Conservation (phyloP, 64 coral and sea anemone species). For the Actinia equina region DNA sequence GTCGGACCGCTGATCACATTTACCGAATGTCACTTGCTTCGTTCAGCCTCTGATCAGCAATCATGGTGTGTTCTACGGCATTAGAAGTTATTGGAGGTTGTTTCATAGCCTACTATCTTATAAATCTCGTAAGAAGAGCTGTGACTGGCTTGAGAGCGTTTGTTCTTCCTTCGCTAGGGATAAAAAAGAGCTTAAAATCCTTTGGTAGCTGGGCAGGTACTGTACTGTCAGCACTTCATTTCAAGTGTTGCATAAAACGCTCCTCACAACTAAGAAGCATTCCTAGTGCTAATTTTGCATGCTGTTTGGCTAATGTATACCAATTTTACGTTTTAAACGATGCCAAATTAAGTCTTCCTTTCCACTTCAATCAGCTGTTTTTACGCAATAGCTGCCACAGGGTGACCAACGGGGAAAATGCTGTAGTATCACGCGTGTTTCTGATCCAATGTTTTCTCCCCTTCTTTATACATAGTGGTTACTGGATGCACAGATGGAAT, state of each 20-base stretch:
- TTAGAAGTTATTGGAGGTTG: constrained; percentile 40
- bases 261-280: too few relatives aligned
- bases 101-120: constrained; percentile 61
- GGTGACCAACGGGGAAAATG: not conserved
- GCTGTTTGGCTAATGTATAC: too few relatives aligned
- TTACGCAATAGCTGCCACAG: too few relatives aligned
- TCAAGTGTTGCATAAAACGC: too few relatives aligned
- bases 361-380: too few relatives aligned
- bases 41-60: not conserved
- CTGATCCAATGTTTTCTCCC: not conserved
- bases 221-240: not conserved
- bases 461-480: constrained; percentile 39
- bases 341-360: not conserved
- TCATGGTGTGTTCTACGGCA: not conserved
- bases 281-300: too few relatives aligned
- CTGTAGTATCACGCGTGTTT: not conserved
- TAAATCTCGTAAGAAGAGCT: constrained; percentile 41
- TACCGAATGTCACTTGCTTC: not conserved
- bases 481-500: constrained; percentile 93
- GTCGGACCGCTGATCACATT: not conserved
- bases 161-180: constrained; percentile 67
- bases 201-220: constrained; percentile 75
- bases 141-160: constrained; percentile 85
- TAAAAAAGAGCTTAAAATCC: constrained; percentile 60
- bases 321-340: too few relatives aligned